These are phyloP conservation scores for Podilymbus podiceps DNA, from an alignment of 2,113 vertebrate genomes.

Conservation along the genomic window DNA sequence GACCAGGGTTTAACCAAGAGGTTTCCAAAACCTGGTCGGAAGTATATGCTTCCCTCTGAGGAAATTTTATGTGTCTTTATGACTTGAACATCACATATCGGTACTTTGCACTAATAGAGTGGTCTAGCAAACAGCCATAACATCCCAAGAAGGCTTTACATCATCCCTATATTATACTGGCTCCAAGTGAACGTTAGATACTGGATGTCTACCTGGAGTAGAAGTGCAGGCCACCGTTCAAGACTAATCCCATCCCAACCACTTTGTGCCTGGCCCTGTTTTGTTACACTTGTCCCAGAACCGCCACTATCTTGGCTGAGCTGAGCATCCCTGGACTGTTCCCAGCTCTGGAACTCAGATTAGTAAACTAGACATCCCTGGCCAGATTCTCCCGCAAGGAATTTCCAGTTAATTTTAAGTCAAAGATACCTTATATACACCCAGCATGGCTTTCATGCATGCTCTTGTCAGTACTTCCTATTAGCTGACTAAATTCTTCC, in stretches of 20 bases:
- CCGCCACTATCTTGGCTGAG: not conserved
- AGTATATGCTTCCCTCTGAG: not conserved
- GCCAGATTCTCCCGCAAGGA: not conserved
- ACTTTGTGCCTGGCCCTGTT: not conserved
- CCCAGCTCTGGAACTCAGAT: not conserved
- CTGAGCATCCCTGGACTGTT: not conserved
- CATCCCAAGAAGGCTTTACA: not conserved
- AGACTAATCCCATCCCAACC: not conserved
- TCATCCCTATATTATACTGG: not conserved
- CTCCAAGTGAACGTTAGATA: not conserved
- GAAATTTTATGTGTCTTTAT: not conserved
- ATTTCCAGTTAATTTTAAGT: not conserved
- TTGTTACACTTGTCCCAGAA: not conserved
- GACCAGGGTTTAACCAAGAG: not conserved
- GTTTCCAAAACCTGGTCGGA: not conserved
- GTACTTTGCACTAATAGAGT: not conserved
- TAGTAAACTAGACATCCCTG: not conserved
- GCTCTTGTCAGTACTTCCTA: not conserved
- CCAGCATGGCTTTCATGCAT: not conserved
- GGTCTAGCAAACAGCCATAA: not conserved
- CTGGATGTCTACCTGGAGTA: not conserved
- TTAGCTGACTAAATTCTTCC: not conserved
- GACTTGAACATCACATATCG: not conserved
- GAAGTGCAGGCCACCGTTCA: not conserved
- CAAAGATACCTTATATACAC: not conserved